phyloP scores from a whole-genome alignment of 2,797 vertebrate genomes.

The Eupleurogrammus muticus region DNA sequence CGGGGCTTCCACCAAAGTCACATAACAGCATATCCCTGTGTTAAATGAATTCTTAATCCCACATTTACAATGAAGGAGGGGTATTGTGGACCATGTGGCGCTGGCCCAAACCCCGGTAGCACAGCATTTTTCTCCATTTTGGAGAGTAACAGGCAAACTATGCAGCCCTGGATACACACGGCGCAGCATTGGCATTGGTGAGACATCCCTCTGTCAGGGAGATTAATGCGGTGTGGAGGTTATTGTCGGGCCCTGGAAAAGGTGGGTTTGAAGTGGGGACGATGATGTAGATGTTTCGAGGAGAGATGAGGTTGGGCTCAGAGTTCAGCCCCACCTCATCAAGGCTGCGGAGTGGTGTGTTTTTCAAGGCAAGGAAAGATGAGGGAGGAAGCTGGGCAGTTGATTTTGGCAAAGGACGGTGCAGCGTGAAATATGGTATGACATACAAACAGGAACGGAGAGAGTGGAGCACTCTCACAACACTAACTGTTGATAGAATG shows the following conservation, averaged over 20 bases:
- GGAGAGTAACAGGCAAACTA: constrained; percentile 41
- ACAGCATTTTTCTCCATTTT: constrained; percentile 18
- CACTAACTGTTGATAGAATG: constrained; percentile 82
- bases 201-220: constrained; percentile 55
- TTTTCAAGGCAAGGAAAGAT: constrained; percentile 64
- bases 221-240: constrained; percentile 65
- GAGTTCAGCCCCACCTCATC: constrained; percentile 59
- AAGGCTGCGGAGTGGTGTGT: constrained; percentile 36
- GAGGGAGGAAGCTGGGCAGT: constrained; percentile 73
- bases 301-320: constrained; percentile 53
- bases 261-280: constrained; percentile 41
- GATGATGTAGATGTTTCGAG: constrained; percentile 66
- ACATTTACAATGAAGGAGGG: constrained; percentile 62
- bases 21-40: constrained; percentile 69
- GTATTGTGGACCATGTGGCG: constrained; percentile 71
- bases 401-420: constrained; percentile 77
- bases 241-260: constrained; percentile 51
- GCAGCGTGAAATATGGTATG: constrained; percentile 77
- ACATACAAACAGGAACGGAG: constrained; percentile 63
- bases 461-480: constrained; percentile 63
- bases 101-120: constrained; percentile 53
- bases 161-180: constrained; percentile 25
- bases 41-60: constrained; percentile 79
- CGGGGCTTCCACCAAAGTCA: constrained; percentile 63
- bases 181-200: constrained; percentile 43